Evolutionary conservation across 2,797 vertebrate species (phyloP), one percentile per base, ranked within the genome.

Genomic region (Sternarchorhynchus goeldii): DNA sequence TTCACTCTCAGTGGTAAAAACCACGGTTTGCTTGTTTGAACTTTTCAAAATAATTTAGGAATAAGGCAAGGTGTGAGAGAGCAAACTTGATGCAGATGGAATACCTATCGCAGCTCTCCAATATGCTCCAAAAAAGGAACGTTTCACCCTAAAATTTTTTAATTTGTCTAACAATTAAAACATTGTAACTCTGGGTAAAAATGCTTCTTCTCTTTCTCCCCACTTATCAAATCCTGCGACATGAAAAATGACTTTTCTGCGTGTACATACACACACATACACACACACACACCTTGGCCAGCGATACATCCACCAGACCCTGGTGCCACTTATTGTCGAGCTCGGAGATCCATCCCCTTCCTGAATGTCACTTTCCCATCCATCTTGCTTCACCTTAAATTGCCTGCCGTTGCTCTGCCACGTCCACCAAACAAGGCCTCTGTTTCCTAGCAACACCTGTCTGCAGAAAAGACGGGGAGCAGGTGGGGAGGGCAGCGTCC

Each of bases 361-460:
- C 66, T 17, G 36, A 21, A 67, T 63, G 56, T 78, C 76, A 78
- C 69, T 41, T 60, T 75, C 36, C 65, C 56, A 32, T 83, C 76
- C 76, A 72, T 79, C 77, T 82, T 80, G 36, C 68, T 80, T 80
- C 72, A 69, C 68, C 66, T 69, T 60, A 77, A 79, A 85, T 85
- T 75, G 70, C 71, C 84, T 65, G 80, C 69, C 53, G 60, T 53
- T 17, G 8, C 69, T 68, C 69, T 68, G 56, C 55, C 60, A 71
- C 59, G 31, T 72, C 62, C 75, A 71, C 79, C 77, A 81, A 81
- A 81, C 78, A 79, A 70, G 73, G 8, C 59, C 77, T 10, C 75
- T 69, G 84, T 85, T 83, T 76, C 84, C 81, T 83, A 85, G 84
- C 81, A 85, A 85, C 84, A 77, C 73, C 55, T 77, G 78, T 64